A percentile compares a stretch with the other conserved stretches of the same genome.
Evolutionary conservation across 2,888 invertebrate species (phyloP).

Genomic region (Diplolepis rosae): DNA sequence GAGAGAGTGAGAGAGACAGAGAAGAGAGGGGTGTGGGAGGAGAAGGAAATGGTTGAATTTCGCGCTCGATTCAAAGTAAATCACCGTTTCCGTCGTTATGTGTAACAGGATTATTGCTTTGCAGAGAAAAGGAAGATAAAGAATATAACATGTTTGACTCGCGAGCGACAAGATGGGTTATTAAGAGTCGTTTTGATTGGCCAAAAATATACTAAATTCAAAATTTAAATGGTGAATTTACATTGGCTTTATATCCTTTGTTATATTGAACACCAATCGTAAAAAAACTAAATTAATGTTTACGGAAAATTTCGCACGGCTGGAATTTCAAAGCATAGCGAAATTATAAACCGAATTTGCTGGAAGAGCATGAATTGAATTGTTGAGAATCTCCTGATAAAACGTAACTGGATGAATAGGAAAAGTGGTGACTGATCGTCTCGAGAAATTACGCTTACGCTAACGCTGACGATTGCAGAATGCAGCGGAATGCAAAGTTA

Average conservation of each 20-base stretch:
- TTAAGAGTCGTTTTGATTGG: neutral
- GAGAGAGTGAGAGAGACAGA: neutral
- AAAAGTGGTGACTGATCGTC: slow-evolving; percentile 14
- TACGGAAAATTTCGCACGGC: too few species aligned
- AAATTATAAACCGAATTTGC: slow-evolving; percentile 12
- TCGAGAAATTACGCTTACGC: slow-evolving; percentile 6
- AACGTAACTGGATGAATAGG: neutral
- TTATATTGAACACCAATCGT: too few species aligned
- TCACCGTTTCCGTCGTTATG: slow-evolving; percentile 21
- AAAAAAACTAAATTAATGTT: too few species aligned
- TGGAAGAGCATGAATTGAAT: slow-evolving; percentile 12
- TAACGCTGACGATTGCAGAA: slow-evolving; percentile 12
- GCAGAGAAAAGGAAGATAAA: neutral
- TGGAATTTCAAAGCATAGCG: neutral
- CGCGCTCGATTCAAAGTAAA: slow-evolving; percentile 28
- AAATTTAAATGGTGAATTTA: neutral
- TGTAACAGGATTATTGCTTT: slow-evolving; percentile 19
- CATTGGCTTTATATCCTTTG: too few species aligned
- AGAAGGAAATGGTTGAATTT: slow-evolving; percentile 5
- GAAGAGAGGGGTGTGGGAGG: neutral
- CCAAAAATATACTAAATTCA: neutral
- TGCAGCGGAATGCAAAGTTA: slow-evolving; percentile 24
- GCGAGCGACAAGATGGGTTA: neutral
- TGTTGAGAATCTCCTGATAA: slow-evolving; percentile 18
- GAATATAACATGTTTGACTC: too few species aligned